Percentiles rank a stretch among this genome's conserved stretches.
Conservation (phyloP, 2,797 vertebrate genomes). For the Eulemur mongoz region DNA sequence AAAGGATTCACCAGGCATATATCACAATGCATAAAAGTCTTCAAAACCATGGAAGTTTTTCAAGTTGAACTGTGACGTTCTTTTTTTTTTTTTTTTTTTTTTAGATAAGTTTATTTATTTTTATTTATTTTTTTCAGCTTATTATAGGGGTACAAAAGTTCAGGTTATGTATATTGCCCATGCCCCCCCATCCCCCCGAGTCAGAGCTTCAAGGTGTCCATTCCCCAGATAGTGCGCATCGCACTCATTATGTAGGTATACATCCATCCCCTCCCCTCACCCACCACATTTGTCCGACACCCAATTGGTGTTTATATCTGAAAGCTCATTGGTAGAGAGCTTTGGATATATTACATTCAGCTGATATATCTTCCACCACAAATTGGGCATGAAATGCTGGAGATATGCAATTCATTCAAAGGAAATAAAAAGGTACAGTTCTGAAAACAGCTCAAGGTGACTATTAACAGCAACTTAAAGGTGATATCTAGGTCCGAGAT, state of each 20-base stretch:
- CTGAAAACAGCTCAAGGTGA: background rate
- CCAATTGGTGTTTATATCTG: background rate
- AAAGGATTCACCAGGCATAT: background rate
- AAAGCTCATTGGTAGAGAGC: background rate
- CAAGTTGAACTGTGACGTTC: background rate
- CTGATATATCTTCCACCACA: rapidly evolving
- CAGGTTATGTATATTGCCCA: no score
- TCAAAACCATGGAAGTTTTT: background rate
- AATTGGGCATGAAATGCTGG: background rate
- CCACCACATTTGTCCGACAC: no score
- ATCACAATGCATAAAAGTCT: background rate
- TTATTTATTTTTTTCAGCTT: no score
- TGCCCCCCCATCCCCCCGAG: no score
- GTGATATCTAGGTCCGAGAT: rapidly evolving
- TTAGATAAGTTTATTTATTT: background rate
- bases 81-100: background rate
- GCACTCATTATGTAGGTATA: no score
- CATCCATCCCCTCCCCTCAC: no score
- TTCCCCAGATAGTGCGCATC: no score
- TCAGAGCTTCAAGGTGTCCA: no score
- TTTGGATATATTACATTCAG: background rate
- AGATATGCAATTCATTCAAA: background rate
- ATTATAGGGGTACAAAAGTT: no score
- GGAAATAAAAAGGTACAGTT: background rate
- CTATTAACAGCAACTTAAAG: background rate